These are phyloP conservation scores for Poecilus cupreus DNA, from an alignment of 2,888 invertebrate species.

Conservation along the genomic window DNA sequence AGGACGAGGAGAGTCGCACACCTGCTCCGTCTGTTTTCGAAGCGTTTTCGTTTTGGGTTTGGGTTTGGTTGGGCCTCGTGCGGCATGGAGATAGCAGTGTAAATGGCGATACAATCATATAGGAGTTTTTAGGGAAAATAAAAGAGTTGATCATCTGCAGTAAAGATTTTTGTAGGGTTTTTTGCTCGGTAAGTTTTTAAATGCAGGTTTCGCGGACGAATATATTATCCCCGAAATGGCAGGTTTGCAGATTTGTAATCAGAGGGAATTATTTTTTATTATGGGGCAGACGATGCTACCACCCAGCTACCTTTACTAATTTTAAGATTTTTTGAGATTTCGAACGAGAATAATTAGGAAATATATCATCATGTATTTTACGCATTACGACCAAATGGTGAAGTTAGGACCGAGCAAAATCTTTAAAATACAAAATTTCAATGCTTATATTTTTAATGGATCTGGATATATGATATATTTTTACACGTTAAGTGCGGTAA, in stretches of 20 bases:
- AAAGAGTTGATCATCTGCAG: constrained; percentile 1
- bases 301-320: not conserved
- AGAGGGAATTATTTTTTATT: not conserved
- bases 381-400: too few species aligned
- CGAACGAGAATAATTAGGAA: too few species aligned
- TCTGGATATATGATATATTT: too few species aligned
- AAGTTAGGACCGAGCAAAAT: too few species aligned
- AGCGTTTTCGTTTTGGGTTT: not conserved
- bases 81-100: constrained; percentile 12
- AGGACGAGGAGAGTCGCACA: not conserved
- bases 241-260: too few species aligned
- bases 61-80: not conserved
- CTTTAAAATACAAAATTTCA: too few species aligned
- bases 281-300: not conserved
- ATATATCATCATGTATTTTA: too few species aligned
- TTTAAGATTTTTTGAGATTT: too few species aligned
- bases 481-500: too few species aligned
- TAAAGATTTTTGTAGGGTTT: not conserved
- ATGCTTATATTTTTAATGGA: too few species aligned
- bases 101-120: constrained; percentile 9
- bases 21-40: constrained; percentile 1
- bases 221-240: not conserved
- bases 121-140: not conserved
- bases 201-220: not conserved
- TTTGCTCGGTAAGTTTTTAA: not conserved